Conservation (phyloP, 2,113 vertebrate genomes). For the Spea bombifrons region DNA sequence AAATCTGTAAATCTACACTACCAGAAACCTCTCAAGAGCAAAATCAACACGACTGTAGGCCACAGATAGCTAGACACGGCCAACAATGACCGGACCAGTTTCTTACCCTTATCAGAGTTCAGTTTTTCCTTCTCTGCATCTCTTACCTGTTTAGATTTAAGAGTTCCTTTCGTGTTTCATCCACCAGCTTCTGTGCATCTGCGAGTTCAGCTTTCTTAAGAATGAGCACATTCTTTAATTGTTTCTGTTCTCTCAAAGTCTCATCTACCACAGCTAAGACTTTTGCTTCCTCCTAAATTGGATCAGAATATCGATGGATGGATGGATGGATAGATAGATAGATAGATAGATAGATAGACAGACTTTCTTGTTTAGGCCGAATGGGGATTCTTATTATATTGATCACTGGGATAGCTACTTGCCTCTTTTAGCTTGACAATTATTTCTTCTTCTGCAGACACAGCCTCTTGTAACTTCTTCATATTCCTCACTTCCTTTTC, state of each 20-base stretch:
- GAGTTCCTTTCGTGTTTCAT: slow-evolving; percentile 68
- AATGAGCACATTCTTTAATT: slow-evolving; percentile 64
- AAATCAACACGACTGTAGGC: no score
- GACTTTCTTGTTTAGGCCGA: no score
- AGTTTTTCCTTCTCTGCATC: not conserved
- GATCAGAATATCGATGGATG: not conserved
- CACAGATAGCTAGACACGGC: no score
- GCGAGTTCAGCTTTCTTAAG: slow-evolving; percentile 65
- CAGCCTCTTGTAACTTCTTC: slow-evolving; percentile 59
- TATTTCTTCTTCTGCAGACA: slow-evolving; percentile 65
- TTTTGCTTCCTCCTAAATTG: slow-evolving; percentile 71
- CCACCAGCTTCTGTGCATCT: slow-evolving; percentile 70
- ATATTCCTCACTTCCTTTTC: slow-evolving; percentile 66
- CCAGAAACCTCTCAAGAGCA: no score
- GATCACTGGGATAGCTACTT: slow-evolving; percentile 24
- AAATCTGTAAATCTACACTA: no score
- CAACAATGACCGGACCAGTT: no score
- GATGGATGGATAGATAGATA: no score
- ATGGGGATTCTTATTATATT: no score
- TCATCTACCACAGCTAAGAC: slow-evolving; percentile 69
- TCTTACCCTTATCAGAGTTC: no score
- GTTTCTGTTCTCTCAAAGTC: slow-evolving; percentile 61
- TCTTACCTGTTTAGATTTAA: slow-evolving; percentile 74
- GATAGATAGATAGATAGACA: no score
- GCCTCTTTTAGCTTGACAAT: slow-evolving; percentile 70